Evolutionary conservation across 2,797 vertebrate species (phyloP), one percentile per base, ranked within the genome.

Genomic region (Fringilla coelebs): DNA sequence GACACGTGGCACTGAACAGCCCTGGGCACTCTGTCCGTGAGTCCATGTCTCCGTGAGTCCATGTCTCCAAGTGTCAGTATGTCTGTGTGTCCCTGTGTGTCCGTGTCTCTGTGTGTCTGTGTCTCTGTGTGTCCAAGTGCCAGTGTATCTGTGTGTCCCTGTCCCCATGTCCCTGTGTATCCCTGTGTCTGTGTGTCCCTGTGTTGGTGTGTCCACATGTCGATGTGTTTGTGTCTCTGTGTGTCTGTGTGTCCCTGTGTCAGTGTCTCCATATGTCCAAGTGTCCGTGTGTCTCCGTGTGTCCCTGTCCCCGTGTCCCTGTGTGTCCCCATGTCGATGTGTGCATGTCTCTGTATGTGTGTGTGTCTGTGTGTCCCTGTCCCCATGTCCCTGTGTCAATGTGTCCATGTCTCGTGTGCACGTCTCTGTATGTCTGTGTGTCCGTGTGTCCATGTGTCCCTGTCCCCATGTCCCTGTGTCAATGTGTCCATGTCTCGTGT

Each of bases 21-120:
- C 43, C 36, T 22, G 36, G 36, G 31, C 31, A 66, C 11, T 9
- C 32, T 0, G 6, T 32, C 40, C 5, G 0, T 8, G 6, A 10
- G 1, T 25, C 57, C 13, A 1, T 12, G 22, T 68, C 20, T 29
- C 26, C 38, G 12, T 11, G 2, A 12, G 3, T 41, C 38, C 24
- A 1, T 17, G 7, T 28, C 22, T 26, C 62, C 54, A n/a, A 7
- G 32, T 15, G 13, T 55, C 32, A 6, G 7, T 54, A 41, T 41
- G 41, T 41, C 41, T 41, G 32, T 16, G 51, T 66, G 24, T 13
- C 38, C 22, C 2, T 1, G 31, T 31, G 51, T 52, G 51, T 52
- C 28, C 6, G 5, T 26, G 11, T 36, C 19, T 24, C 49, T 6
- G 3, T 51, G 28, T 29, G 22, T 22, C 57, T 9, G 8, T 10